Conservation (phyloP, 2,113 vertebrate genomes). For the Cochlearius cochlearius region DNA sequence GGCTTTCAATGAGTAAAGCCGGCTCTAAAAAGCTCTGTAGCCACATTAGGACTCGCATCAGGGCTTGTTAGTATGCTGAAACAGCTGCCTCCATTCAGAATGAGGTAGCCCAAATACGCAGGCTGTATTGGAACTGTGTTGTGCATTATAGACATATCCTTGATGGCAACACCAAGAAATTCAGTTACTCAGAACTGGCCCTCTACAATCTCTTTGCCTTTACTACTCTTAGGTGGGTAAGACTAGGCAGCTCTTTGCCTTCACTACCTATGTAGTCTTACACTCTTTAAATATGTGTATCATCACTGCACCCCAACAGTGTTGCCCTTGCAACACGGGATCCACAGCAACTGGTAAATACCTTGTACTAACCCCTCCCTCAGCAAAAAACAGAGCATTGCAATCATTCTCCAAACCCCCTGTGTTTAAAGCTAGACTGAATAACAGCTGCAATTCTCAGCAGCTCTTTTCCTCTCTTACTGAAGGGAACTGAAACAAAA, state of each 20-base stretch:
- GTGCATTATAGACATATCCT: neutral
- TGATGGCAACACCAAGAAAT: neutral
- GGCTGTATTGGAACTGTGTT: neutral
- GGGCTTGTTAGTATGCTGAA: neutral
- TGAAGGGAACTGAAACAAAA: neutral
- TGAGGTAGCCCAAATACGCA: rapidly evolving
- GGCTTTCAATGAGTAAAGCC: neutral
- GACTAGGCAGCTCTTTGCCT: neutral
- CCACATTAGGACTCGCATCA: neutral
- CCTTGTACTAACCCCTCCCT: neutral
- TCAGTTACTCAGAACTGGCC: neutral
- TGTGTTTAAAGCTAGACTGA: neutral
- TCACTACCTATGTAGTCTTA: rapidly evolving
- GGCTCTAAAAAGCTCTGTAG: neutral
- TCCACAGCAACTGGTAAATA: neutral
- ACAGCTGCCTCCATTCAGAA: neutral
- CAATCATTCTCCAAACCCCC: neutral
- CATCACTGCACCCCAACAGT: neutral
- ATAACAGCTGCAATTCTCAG: neutral
- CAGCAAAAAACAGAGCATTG: neutral
- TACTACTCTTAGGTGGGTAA: neutral
- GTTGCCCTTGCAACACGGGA: neutral
- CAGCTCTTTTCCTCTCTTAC: neutral
- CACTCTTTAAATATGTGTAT: neutral
- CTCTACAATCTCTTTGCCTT: neutral